Percentiles rank a stretch among this genome's conserved stretches.
These are phyloP conservation scores for Lepeophtheirus nordmannii DNA, from an alignment of 2,888 invertebrate species.

Conservation along the genomic window DNA sequence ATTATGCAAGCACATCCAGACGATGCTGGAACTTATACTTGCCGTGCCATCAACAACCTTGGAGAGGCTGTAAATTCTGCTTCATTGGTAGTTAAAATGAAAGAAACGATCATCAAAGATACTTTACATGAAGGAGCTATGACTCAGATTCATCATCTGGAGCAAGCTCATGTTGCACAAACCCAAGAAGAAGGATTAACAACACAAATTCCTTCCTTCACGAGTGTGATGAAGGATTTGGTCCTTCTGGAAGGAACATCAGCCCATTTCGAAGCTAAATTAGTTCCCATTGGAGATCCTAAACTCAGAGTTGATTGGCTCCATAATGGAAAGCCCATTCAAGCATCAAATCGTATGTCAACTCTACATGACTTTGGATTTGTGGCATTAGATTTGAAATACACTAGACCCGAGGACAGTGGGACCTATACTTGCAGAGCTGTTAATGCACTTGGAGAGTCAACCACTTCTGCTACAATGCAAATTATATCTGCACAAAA, in stretches of 20 bases:
- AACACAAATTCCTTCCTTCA: constrained; percentile 79
- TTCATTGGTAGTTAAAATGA: constrained; percentile 60
- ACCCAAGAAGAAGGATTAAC: constrained; percentile 58
- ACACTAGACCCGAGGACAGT: constrained; percentile 85
- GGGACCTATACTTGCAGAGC: constrained; percentile 92
- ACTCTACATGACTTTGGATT: constrained; percentile 97
- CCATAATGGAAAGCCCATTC: constrained; percentile 73
- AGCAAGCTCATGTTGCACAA: constrained; percentile 38
- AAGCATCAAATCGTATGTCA: constrained; percentile 76
- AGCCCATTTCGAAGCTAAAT: constrained; percentile 78
- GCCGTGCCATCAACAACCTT: constrained; percentile 72
- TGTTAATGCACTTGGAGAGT: constrained; percentile 75
- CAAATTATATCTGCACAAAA: constrained; percentile 53
- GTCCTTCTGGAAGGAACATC: constrained; percentile 76
- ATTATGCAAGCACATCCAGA: constrained; percentile 89
- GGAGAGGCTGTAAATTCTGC: constrained; percentile 88
- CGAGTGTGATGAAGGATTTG: constrained; percentile 71
- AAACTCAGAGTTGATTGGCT: constrained; percentile 84
- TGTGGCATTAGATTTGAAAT: constrained; percentile 84
- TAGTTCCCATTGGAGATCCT: constrained; percentile 86
- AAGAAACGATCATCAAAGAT: constrained; percentile 68
- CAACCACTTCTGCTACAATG: constrained; percentile 80
- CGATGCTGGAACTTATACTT: constrained; percentile 89
- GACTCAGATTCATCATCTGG: constrained; percentile 59
- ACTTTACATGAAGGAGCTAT: constrained; percentile 74